Conservation (phyloP, 1,140 invertebrate species). For the Lordiphosa mommai region DNA sequence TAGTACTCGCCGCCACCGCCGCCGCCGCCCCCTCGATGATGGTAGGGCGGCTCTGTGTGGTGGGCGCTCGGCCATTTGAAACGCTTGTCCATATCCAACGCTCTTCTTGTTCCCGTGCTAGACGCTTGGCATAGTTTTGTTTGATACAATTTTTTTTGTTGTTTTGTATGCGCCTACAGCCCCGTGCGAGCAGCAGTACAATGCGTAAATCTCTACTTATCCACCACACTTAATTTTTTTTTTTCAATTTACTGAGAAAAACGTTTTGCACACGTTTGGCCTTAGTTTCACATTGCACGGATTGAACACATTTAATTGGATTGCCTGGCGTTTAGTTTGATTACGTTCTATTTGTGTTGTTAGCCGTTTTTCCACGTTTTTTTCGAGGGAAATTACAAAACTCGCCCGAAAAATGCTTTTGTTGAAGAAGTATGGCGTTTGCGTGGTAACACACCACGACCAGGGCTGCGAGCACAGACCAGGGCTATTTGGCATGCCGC, state of each 20-base stretch:
- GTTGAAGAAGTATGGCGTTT: constrained; percentile 63
- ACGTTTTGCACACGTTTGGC: neutral
- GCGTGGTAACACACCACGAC: constrained; percentile 46
- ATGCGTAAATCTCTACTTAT: constrained; percentile 61
- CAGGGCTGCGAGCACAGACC: constrained; percentile 1
- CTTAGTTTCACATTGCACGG: constrained; percentile 18
- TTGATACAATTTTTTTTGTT: constrained; percentile 33
- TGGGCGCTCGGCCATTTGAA: constrained; percentile 42
- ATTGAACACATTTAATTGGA: constrained; percentile 10
- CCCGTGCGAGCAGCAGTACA: constrained; percentile 50
- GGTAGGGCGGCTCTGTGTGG: constrained; percentile 29
- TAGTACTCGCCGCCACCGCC: neutral
- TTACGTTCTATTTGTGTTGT: neutral
- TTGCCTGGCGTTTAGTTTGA: too few relatives aligned
- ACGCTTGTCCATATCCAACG: constrained; percentile 50
- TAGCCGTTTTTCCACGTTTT: constrained; percentile 29
- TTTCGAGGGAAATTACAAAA: constrained; percentile 40
- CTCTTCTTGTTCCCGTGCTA: constrained; percentile 1
- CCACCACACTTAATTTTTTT: constrained; percentile 65
- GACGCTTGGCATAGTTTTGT: constrained; percentile 41
- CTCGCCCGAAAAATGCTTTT: constrained; percentile 65
- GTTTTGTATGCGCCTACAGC: constrained; percentile 42
- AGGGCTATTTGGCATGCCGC: constrained; percentile 40
- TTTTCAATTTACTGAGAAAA: constrained; percentile 39
- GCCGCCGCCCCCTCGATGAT: neutral